phyloP scores from a whole-genome alignment of 2,113 vertebrate species.

The Anoura caudifer region DNA sequence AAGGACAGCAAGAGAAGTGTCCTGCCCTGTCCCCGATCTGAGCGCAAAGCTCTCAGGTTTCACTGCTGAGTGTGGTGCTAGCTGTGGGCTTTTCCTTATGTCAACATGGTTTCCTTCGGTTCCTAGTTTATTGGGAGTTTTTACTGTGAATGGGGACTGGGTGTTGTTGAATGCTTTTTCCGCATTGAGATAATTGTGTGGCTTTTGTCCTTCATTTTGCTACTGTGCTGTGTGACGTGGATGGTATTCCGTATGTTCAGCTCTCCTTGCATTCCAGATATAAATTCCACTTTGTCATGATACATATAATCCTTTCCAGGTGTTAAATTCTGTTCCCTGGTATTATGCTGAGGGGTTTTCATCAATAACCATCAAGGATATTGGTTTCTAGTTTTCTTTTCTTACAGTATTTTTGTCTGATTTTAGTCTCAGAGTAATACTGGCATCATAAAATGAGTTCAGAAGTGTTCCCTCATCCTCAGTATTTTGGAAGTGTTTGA shows the following conservation, averaged over 20 bases:
- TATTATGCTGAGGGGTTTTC: background rate
- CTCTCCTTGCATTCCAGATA: no score
- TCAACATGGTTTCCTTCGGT: no score
- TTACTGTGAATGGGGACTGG: no score
- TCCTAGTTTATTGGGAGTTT: no score
- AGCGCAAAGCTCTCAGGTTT: no score
- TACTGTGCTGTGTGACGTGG: background rate
- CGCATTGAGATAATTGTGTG: background rate
- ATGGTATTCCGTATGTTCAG: background rate
- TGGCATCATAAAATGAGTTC: no score
- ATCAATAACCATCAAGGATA: no score
- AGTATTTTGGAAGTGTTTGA: no score
- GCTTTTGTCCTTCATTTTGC: background rate
- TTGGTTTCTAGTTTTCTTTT: background rate
- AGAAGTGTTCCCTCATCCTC: no score
- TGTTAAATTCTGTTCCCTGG: background rate
- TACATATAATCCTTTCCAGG: background rate
- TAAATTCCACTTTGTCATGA: background rate
- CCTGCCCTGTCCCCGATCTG: background rate
- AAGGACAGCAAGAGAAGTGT: background rate
- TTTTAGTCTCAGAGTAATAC: background rate
- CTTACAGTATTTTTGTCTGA: background rate
- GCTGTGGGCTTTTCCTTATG: no score
- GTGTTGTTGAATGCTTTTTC: background rate
- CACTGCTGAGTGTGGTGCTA: no score